These are phyloP conservation scores for Phasianus colchicus DNA, from an alignment of 2,113 vertebrate species.

Conservation along the genomic window DNA sequence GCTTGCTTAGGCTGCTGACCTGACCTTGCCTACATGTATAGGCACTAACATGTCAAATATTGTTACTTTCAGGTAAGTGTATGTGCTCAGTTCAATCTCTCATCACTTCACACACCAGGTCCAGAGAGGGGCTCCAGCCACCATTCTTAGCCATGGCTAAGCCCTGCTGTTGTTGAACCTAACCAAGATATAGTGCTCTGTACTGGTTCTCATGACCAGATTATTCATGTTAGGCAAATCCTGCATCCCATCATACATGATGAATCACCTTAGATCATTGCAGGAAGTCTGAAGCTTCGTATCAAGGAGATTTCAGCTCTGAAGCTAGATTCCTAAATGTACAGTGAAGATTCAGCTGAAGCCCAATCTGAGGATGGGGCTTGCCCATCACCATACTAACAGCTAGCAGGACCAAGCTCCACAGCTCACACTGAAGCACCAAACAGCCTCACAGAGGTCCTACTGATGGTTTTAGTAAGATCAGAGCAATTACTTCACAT, in stretches of 20 bases:
- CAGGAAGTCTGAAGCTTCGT: neutral
- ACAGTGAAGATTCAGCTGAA: neutral
- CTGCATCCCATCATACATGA: neutral
- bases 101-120: rapidly evolving
- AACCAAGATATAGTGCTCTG: neutral
- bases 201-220: neutral
- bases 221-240: rapidly evolving
- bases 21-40: neutral
- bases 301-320: neutral
- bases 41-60: neutral
- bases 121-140: neutral
- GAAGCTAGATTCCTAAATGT: neutral
- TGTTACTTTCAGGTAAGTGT: rapidly evolving
- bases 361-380: neutral
- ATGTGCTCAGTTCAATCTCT: rapidly evolving
- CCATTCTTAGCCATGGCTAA: neutral
- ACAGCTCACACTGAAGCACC: neutral
- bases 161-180: neutral
- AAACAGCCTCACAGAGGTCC: neutral
- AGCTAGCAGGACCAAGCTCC: neutral
- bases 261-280: neutral
- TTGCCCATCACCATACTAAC: neutral
- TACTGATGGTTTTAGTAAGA: neutral
- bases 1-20: constrained; percentile 26
- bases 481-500: neutral